Evolutionary conservation across 2,113 vertebrate genomes (phyloP).

Genomic region (Serinus canaria): DNA sequence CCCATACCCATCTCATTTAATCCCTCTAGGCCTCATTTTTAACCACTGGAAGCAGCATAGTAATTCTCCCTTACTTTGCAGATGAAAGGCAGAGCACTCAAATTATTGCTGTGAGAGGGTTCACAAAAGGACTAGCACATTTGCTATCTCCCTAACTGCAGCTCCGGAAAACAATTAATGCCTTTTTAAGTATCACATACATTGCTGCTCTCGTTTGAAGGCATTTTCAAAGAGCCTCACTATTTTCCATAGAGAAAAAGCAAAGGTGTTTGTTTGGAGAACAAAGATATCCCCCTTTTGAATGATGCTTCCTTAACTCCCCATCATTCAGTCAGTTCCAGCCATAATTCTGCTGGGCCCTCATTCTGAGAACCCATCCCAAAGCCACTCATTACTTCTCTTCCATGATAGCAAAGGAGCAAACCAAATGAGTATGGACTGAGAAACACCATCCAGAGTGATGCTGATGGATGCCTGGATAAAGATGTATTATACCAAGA

Average conservation of each 20-base stretch:
- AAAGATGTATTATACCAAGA: neutral
- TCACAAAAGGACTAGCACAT: neutral
- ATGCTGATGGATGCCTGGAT: neutral
- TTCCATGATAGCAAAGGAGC: neutral
- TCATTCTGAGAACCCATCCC: neutral
- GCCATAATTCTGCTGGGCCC: neutral
- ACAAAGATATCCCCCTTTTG: neutral
- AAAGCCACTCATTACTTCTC: neutral
- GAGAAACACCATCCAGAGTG: neutral
- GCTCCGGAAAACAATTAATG: neutral
- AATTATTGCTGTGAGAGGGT: neutral
- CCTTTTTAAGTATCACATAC: neutral
- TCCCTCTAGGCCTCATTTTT: neutral
- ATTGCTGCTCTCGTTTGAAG: neutral
- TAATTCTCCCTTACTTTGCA: neutral
- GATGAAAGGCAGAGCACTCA: neutral
- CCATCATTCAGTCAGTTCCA: neutral
- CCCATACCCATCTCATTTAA: neutral
- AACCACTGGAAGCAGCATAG: rapidly evolving
- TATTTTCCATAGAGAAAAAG: neutral
- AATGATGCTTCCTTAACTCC: neutral
- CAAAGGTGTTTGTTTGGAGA: neutral
- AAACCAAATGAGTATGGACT: neutral
- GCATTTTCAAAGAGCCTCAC: neutral
- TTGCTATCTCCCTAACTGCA: too few relatives aligned